Conservation (phyloP, 35 echinoderm and acorn worm species). For the Lytechinus pictus region DNA sequence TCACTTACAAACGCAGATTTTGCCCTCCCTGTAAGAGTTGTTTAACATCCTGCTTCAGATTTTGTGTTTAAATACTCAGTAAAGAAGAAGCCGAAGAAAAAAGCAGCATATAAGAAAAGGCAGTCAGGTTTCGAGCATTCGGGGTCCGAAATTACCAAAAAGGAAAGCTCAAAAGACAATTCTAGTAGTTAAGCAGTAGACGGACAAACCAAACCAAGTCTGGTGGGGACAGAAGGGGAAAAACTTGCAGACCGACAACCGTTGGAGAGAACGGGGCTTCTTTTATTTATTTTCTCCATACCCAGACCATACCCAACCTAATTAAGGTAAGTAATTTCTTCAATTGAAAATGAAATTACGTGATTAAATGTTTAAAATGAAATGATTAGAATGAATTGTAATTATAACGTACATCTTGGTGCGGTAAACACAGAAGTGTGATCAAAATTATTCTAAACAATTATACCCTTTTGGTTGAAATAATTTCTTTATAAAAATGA, state of each 20-base stretch:
- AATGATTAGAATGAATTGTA: no score
- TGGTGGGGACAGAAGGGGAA: background rate
- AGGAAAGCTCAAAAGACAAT: background rate
- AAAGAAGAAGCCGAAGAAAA: background rate
- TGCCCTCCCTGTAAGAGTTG: background rate
- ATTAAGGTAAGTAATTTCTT: background rate
- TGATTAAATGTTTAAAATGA: no score
- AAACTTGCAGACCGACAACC: constrained; percentile 9
- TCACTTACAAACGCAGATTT: background rate
- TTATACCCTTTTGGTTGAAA: no score
- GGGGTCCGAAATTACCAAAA: background rate
- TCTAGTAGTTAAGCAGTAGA: background rate
- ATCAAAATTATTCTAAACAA: no score
- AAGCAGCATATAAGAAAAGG: background rate
- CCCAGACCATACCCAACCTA: background rate
- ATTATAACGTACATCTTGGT: no score
- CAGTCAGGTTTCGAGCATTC: background rate
- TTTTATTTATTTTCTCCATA: background rate
- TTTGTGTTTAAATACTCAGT: background rate
- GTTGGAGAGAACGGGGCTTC: background rate
- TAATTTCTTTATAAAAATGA: no score
- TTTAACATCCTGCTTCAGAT: background rate
- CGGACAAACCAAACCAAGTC: background rate
- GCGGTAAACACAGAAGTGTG: no score
- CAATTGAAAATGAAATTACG: background rate